Base-by-base conservation (phyloP, 2,113 vertebrate genomes). In the Platichthys flesus region DNA sequence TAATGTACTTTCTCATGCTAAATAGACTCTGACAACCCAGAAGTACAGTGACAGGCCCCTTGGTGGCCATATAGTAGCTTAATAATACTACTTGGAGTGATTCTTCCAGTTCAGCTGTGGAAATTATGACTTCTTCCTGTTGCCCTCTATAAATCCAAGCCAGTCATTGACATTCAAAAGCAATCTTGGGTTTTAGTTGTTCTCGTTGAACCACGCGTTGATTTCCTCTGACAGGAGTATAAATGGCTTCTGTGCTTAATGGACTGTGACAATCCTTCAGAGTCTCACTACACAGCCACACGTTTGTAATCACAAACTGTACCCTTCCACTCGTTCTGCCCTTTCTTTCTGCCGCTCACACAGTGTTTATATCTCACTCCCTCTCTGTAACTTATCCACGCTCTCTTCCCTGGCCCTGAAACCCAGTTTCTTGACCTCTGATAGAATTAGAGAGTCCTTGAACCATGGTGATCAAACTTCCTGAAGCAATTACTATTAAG, bases 401-500 rank as follows among this genome's bases (percentile, higher is more conserved):
- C 76, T 76, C 51, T 76, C 70, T 65, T 45, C 20, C 6, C 16
- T 59, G 49, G 57, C 3, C 62, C 64, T 15, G 16, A 66, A 78
- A 60, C 42, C 28, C 65, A 73, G 28, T 67, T 85, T 83, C 64
- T 72, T 73, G 60, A 62, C 63, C 77, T 80, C 75, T 91, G 85
- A 93, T 92, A 89, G 93, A 93, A 92, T 91, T 93, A 94, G 82
- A 67, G 88, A 91, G 83, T 87, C 82, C 83, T 88, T 93, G 92
- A 94, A 93, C 94, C 91, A 75, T 90, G 90, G 78, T 90, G 92
- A 90, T 93, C 88, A 84, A 67, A 86, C 91, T 94, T 94, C 93
- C 94, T 91, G 90, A 93, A 92, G 74, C 88, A 93, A 94, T 94
- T 94, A 94, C 91, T 86, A 78, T 86, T 86, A 92, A 92, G 84